Conservation (phyloP, 92 coral and sea anemone genomes). For the Parazoanthus atlanticus region DNA sequence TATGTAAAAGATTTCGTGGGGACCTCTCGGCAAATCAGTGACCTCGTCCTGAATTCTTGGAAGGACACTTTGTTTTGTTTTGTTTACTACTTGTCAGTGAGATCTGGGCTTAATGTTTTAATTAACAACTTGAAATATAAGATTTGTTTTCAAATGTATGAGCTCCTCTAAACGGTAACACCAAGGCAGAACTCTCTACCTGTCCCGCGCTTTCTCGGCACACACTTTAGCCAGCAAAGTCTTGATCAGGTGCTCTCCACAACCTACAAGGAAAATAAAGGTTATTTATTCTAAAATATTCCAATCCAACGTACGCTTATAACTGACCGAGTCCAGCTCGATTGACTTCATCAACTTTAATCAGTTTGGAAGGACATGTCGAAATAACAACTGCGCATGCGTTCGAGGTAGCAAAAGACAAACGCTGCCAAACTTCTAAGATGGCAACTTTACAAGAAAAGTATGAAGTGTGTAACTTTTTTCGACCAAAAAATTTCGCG, state of each 20-base stretch:
- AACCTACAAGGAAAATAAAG: conserved; percentile 55
- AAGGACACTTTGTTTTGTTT: background rate
- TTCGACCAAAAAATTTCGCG: no score
- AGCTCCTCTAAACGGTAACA: no score
- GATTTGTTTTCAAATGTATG: no score
- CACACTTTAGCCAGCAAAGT: conserved; percentile 88
- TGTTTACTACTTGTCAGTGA: background rate
- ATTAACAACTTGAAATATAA: conserved; percentile 15
- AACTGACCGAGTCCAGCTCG: background rate
- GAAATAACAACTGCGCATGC: no score
- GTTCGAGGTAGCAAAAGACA: no score
- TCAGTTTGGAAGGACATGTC: no score
- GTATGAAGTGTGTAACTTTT: no score
- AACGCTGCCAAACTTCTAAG: no score
- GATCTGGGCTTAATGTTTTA: background rate
- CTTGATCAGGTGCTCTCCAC: conserved; percentile 95
- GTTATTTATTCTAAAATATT: background rate
- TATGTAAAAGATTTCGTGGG: no score
- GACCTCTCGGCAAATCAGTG: no score
- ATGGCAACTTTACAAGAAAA: no score
- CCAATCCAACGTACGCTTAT: background rate
- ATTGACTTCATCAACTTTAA: no score
- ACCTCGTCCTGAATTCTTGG: background rate
- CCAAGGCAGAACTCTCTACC: conserved; percentile 44
- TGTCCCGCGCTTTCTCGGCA: conserved; percentile 65